phyloP scores from a whole-genome alignment of 1,140 invertebrate genomes.

The Nylanderia fulva region DNA sequence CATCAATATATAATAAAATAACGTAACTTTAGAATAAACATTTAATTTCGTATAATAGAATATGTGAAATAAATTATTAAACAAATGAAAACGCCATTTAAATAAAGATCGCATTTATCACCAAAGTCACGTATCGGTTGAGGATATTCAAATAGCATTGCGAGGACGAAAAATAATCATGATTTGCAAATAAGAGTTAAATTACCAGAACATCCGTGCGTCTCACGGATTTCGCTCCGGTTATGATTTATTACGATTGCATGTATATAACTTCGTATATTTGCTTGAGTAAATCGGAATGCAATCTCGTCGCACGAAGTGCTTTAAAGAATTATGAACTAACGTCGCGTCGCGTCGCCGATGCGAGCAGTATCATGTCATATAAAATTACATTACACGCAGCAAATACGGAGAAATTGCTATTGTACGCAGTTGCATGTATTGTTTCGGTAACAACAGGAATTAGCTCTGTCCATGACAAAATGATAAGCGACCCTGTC shows the following conservation, averaged over 20 bases:
- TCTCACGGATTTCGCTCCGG: not conserved
- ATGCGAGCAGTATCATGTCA: not conserved
- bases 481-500: conserved; percentile 30
- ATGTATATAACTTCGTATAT: conserved; percentile 2
- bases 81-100: not conserved
- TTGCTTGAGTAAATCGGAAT: conserved; percentile 55
- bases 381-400: conserved; percentile 54
- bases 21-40: not conserved
- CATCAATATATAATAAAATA: not conserved
- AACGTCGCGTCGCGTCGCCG: not conserved
- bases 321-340: conserved; percentile 54
- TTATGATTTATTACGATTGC: conserved; percentile 42
- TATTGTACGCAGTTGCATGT: not conserved
- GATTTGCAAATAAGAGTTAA: not conserved
- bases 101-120: not conserved
- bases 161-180: not conserved
- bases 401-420: conserved; percentile 33
- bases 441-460: conserved; percentile 38
- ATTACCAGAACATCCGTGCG: not conserved
- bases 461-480: conserved; percentile 24
- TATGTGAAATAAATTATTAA: not conserved
- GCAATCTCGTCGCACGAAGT: conserved; percentile 29
- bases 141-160: not conserved
- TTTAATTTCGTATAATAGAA: not conserved
- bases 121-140: not conserved